Base-by-base conservation (phyloP, 1,140 invertebrate genomes). In the Heliconius hermathena region DNA sequence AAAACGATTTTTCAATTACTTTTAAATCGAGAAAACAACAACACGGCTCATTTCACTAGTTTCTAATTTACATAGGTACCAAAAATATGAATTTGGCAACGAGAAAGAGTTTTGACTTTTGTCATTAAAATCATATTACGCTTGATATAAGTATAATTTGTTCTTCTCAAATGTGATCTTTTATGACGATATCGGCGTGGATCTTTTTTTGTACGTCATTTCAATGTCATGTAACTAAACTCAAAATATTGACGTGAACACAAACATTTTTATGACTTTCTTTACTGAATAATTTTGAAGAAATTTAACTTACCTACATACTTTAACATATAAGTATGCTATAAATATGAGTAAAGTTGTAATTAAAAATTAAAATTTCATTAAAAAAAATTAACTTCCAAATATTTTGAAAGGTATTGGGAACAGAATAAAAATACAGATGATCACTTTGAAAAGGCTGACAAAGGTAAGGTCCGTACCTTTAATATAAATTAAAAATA, bases 151-250 rank as follows among this genome's bases (percentile, higher is more conserved):
- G 74, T 84, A 85, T 82, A 80, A 89, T 90, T 87, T 87, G 85
- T 87, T 88, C 83, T 82, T 82, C 82, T 79, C 73, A 81, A 79
- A 80, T 73, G 84, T 85, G 87, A 87, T 85, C 84, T 81, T 78
- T 70, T 82, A 81, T 89, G 87, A 88, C 86, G 82, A 77, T 33
- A 41, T 72, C 78, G 60, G 57, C 82, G 74, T 46, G 79, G 80
- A 81, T 80, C 82, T 85, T 79, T 82, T 89, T 86, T 84, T 79
- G 82, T 86, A 84, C 84, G 86, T 88, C 83, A 81, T 83, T 85
- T 88, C 88, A 86, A 84, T 89, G 88, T 90, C 89, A 91, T 84
- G 79, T 82, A 82, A 88, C 71, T 78, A 60, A 57, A 74, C 76
- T 78, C 78, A 84, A 84, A 84, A 84, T 84, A 46, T 36, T 36